These are phyloP conservation scores for Cantharis nigra DNA, from an alignment of 2,888 invertebrate species.

Conservation along the genomic window DNA sequence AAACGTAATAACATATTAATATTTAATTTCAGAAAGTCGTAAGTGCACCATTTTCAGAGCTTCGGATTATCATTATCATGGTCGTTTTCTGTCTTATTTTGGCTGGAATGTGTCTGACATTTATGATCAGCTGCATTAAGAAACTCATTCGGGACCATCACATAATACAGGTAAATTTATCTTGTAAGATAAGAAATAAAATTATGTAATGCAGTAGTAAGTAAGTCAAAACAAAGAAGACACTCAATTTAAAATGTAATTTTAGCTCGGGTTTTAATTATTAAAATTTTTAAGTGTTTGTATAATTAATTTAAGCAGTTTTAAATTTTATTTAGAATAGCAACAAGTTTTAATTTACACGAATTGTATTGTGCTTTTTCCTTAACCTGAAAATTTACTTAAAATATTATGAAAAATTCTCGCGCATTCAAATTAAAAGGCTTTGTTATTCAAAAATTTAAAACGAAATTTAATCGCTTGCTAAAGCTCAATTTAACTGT, in stretches of 20 bases:
- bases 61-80: constrained; percentile 84
- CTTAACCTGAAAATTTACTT: neutral
- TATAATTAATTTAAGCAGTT: neutral
- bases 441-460: neutral
- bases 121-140: constrained; percentile 84
- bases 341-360: neutral
- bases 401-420: neutral
- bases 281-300: neutral
- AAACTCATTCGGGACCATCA: constrained; percentile 86
- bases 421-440: neutral
- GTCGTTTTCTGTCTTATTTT: constrained; percentile 86
- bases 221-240: neutral
- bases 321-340: neutral
- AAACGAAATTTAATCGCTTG: neutral
- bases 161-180: constrained; percentile 73
- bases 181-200: neutral
- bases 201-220: neutral
- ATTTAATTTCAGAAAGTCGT: constrained; percentile 46
- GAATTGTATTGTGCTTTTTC: neutral
- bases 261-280: neutral
- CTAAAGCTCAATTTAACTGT: neutral
- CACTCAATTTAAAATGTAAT: neutral
- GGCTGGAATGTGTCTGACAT: constrained; percentile 85
- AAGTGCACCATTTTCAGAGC: constrained; percentile 58
- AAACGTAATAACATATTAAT: neutral